Conservation (phyloP, 2,113 vertebrate genomes). For the Psittacara wagleri region DNA sequence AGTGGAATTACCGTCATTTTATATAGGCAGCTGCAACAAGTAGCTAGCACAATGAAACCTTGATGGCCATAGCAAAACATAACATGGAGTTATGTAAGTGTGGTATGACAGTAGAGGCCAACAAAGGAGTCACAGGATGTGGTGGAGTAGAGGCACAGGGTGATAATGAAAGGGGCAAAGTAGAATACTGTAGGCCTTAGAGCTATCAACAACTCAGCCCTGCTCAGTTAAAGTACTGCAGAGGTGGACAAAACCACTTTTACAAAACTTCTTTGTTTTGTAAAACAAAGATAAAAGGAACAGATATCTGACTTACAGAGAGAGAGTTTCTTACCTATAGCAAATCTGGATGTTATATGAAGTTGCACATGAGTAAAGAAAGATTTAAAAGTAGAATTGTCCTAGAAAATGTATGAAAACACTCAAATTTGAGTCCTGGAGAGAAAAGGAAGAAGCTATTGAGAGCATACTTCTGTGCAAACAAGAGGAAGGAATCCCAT, state of each 20-base stretch:
- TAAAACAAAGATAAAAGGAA: neutral
- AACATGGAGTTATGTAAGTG: neutral
- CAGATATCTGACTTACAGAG: neutral
- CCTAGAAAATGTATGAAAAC: neutral
- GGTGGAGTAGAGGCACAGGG: neutral
- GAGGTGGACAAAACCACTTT: neutral
- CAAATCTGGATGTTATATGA: neutral
- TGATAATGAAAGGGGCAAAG: neutral
- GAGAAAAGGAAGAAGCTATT: neutral
- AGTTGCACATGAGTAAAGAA: neutral
- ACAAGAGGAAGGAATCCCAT: neutral
- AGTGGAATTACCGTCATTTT: neutral
- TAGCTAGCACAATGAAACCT: neutral
- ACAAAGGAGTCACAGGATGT: neutral
- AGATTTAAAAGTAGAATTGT: neutral
- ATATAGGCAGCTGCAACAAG: neutral
- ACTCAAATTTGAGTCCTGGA: neutral
- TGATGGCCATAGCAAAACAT: neutral
- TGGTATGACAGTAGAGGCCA: neutral
- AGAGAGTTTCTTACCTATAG: neutral
- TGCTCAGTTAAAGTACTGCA: neutral
- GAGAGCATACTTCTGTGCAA: neutral
- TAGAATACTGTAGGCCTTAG: neutral
- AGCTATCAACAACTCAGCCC: neutral
- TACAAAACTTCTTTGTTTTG: neutral